phyloP scores from a whole-genome alignment of 2,113 vertebrate species.

The Fregata magnificens region DNA sequence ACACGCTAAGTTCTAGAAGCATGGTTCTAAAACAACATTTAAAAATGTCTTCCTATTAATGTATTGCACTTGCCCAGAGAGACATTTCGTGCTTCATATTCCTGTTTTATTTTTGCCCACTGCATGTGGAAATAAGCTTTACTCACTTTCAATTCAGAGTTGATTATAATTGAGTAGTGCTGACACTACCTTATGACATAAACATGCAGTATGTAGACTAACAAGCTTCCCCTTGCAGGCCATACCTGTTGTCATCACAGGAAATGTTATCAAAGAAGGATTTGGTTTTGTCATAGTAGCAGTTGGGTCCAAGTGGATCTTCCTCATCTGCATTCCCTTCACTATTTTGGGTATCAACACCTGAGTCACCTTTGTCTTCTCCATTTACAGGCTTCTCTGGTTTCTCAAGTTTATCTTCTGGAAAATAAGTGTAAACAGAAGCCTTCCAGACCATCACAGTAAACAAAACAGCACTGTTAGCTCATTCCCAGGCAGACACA shows the following conservation, averaged over 20 bases:
- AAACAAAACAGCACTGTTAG: background rate
- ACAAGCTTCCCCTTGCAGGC: background rate
- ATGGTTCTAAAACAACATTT: background rate
- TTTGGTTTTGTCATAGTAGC: conserved; percentile 98
- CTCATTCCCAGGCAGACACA: background rate
- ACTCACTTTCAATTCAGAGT: background rate
- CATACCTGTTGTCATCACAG: conserved; percentile 90
- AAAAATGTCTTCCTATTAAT: background rate
- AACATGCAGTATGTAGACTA: background rate
- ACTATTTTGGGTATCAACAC: conserved; percentile 83
- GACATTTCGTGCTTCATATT: background rate
- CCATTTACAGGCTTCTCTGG: conserved; percentile 89
- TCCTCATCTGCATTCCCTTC: conserved; percentile 90
- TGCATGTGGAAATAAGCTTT: background rate
- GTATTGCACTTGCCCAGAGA: background rate
- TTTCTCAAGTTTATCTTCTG: conserved; percentile 89
- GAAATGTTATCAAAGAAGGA: conserved; percentile 99
- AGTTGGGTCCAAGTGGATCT: conserved; percentile 83
- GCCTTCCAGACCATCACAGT: background rate
- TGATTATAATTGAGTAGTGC: background rate
- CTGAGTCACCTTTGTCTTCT: conserved; percentile 92
- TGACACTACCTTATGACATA: background rate
- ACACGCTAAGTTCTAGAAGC: background rate
- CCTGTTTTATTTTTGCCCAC: background rate
- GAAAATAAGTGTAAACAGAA: conserved; percentile 26